Evolutionary conservation across 2,113 vertebrate genomes (phyloP).

Genomic region (Rhinopomastus cyanomelas): DNA sequence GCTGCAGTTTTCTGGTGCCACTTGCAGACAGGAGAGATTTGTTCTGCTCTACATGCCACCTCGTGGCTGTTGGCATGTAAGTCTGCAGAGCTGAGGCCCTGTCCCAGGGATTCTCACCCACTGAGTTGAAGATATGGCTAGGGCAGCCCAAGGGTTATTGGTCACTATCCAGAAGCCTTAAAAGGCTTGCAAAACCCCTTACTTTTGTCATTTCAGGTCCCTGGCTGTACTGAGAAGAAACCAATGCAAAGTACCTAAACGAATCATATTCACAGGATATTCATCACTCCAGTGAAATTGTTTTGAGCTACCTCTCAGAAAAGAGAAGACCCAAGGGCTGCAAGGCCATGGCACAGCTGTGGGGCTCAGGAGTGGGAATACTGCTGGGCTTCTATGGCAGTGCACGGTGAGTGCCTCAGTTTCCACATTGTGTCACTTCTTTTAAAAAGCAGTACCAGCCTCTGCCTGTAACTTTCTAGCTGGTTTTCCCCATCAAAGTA

Average conservation of each 20-base stretch:
- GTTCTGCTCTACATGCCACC: background rate
- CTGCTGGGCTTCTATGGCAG: background rate
- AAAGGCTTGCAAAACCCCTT: background rate
- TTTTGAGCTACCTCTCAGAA: background rate
- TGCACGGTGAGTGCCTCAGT: background rate
- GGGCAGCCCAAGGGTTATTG: background rate
- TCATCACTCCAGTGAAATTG: background rate
- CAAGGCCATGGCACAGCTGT: rapidly evolving
- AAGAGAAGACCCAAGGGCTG: background rate
- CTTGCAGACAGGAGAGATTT: background rate
- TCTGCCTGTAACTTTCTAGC: background rate
- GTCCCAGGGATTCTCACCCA: background rate
- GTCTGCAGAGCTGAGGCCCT: background rate
- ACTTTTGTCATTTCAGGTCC: background rate
- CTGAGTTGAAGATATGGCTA: background rate
- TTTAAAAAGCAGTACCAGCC: background rate
- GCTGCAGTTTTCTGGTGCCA: background rate
- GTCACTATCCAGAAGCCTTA: background rate
- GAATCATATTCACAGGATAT: background rate
- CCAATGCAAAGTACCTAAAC: background rate
- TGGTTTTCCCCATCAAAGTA: background rate
- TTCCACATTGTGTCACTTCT: background rate
- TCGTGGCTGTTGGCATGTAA: background rate
- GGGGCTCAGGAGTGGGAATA: background rate
- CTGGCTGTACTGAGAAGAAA: background rate